A percentile compares a stretch with the other conserved stretches of the same genome.
Conservation (phyloP, 2,888 invertebrate species). For the Ellobium chinense region DNA sequence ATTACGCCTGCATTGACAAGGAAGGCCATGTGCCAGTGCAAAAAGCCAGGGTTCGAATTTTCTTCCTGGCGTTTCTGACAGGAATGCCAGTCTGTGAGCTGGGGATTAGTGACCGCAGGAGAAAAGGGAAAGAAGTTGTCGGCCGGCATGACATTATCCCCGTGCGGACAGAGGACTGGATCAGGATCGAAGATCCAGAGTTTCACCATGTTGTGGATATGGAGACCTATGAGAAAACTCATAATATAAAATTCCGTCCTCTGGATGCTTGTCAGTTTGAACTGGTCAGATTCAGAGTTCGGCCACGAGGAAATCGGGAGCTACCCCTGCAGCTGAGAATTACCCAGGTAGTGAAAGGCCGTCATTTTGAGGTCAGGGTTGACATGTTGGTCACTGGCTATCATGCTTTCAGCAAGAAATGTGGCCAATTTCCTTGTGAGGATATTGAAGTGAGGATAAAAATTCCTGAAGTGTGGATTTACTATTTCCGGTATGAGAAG, state of each 20-base stretch:
- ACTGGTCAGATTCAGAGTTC: constrained; percentile 93
- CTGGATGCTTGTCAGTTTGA: constrained; percentile 99
- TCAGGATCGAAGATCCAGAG: constrained; percentile 94
- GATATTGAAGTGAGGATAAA: constrained; percentile 95
- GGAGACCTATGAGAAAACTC: constrained; percentile 88
- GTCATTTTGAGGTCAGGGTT: constrained; percentile 94
- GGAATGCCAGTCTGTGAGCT: constrained; percentile 96
- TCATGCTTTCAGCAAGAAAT: constrained; percentile 94
- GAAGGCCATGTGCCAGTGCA: constrained; percentile 81
- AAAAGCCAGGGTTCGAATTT: constrained; percentile 95
- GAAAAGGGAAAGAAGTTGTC: constrained; percentile 99
- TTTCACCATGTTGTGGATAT: constrained; percentile 96
- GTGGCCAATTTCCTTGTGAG: constrained; percentile 86
- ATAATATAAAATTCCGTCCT: constrained; percentile 83
- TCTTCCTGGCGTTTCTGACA: constrained; percentile 97
- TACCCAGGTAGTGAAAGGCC: constrained; percentile 82
- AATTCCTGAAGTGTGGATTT: constrained; percentile 99
- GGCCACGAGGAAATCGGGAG: constrained; percentile 88
- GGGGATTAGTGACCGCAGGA: constrained; percentile 96
- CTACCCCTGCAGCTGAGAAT: constrained; percentile 96
- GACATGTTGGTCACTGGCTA: constrained; percentile 98
- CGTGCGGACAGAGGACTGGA: constrained; percentile 96
- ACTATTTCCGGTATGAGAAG: constrained; percentile 98
- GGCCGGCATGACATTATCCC: constrained; percentile 99
- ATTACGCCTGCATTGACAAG: constrained; percentile 75